These are phyloP conservation scores for Mesocricetus auratus DNA, from an alignment of 2,113 vertebrate genomes.

Conservation along the genomic window DNA sequence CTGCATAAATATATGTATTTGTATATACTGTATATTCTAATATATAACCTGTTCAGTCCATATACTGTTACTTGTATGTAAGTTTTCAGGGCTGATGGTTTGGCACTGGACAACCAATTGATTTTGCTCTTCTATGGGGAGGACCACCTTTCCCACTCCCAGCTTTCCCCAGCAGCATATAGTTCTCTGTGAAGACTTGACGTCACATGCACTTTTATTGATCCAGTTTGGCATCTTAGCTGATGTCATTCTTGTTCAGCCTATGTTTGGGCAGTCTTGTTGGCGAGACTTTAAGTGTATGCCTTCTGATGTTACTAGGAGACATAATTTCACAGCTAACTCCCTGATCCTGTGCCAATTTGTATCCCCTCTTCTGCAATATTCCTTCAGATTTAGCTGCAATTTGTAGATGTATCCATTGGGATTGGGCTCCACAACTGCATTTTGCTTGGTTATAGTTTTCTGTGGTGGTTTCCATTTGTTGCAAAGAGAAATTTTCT, in stretches of 20 bases:
- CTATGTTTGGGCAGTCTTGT: not conserved
- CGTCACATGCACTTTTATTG: not conserved
- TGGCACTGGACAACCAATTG: not conserved
- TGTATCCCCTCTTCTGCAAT: not conserved
- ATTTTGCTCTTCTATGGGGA: not conserved
- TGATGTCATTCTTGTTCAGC: not conserved
- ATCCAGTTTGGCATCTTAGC: not conserved
- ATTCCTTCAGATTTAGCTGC: not conserved
- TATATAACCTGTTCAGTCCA: not conserved
- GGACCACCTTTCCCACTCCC: not conserved
- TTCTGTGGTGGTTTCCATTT: not conserved
- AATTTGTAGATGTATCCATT: not conserved
- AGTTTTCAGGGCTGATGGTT: not conserved
- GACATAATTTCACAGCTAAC: not conserved
- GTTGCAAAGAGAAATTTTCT: not conserved
- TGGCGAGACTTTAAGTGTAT: not conserved
- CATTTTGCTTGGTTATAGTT: not conserved
- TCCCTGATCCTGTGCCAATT: not conserved
- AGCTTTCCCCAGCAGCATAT: not conserved
- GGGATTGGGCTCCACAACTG: not conserved
- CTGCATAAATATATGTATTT: not conserved
- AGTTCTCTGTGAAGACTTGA: not conserved
- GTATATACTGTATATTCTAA: not conserved
- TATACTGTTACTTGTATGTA: not conserved
- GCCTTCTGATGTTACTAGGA: not conserved